Evolutionary conservation across 2,113 vertebrate genomes (phyloP), one percentile per base, ranked within the genome.

Genomic region (Petrocephalus microphthalmus): DNA sequence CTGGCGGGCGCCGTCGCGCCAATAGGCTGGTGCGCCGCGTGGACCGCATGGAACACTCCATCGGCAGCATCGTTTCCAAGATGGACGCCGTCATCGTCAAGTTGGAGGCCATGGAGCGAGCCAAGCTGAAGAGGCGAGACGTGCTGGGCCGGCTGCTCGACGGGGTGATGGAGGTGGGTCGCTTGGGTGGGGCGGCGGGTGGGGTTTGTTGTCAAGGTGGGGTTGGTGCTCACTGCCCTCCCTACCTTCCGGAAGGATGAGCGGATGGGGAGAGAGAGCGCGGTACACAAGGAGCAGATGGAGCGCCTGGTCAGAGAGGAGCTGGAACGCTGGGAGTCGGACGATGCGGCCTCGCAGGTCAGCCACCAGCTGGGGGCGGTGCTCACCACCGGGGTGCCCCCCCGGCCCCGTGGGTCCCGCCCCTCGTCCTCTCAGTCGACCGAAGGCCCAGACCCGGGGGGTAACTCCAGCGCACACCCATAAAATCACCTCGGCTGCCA

Each of bases 31-130:
- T 99, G 93, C 95, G 98, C 37, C 95, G 98, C 0, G 98, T 99
- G 7, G 98, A 99, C 92, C 95, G 97, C 10, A 99, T 99, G 98
- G 98, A 99, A 88, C 98, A 99, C 88, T 99, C 98, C 0, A 99
- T 99, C 0, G 98, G 98, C 90, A 99, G 98, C 84, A 99, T 99
- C 0, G 98, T 99, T 89, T 99, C 98, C 54, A 99, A 99, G 94
- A 99, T 99, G 0, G 98, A 99, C 0, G 98, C 98, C 0, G 98
- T 99, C 8, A 99, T 99, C 0, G 97, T 99, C 89, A 99, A 99
- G 94, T 94, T 99, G 17, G 98, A 99, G 91, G 94, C 95, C 1
- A 99, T 99, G 98, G 98, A 99, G 94, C 94, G 96, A 85, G 96
- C 96, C 56, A 99, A 98, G 85, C 92, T 99, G 3, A 99, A 98